These are phyloP conservation scores for Digitonthophagus gazella DNA, from an alignment of 2,888 invertebrate genomes.

Conservation along the genomic window DNA sequence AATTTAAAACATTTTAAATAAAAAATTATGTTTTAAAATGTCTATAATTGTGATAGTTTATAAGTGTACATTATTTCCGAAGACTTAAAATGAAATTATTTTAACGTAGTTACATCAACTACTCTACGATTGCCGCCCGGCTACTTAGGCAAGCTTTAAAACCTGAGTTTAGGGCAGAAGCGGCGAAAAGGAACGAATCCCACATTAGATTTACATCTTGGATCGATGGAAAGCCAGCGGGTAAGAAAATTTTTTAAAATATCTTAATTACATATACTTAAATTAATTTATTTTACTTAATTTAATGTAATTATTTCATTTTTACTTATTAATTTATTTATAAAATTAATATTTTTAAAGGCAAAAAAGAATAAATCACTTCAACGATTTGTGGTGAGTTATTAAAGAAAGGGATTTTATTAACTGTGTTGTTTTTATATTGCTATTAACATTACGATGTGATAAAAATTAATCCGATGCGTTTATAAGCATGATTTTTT, in stretches of 20 bases:
- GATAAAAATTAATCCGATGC: too few species aligned
- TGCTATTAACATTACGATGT: too few species aligned
- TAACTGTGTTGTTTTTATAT: too few species aligned
- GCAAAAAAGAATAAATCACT: slow-evolving; percentile 20
- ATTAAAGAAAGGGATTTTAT: too few species aligned
- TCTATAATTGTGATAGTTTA: not conserved
- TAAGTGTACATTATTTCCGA: not conserved
- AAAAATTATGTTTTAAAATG: not conserved
- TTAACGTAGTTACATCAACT: slow-evolving; percentile 84
- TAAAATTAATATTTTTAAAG: slow-evolving; percentile 19
- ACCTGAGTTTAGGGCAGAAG: slow-evolving; percentile 69
- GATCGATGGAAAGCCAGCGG: slow-evolving; percentile 83
- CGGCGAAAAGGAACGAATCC: slow-evolving; percentile 71
- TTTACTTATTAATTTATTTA: slow-evolving; percentile 6
- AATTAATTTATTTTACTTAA: not conserved
- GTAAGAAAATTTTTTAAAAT: slow-evolving; percentile 57
- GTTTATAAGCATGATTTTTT: not conserved
- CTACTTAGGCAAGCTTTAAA: slow-evolving; percentile 79
- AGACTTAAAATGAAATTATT: not conserved
- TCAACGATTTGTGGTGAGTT: too few species aligned
- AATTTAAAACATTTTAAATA: not conserved
- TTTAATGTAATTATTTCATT: not conserved
- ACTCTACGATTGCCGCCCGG: slow-evolving; percentile 89
- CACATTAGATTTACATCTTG: slow-evolving; percentile 83
- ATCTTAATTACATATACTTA: not conserved